Conservation (phyloP, 2,888 invertebrate species). For the Sipunculus nudus region DNA sequence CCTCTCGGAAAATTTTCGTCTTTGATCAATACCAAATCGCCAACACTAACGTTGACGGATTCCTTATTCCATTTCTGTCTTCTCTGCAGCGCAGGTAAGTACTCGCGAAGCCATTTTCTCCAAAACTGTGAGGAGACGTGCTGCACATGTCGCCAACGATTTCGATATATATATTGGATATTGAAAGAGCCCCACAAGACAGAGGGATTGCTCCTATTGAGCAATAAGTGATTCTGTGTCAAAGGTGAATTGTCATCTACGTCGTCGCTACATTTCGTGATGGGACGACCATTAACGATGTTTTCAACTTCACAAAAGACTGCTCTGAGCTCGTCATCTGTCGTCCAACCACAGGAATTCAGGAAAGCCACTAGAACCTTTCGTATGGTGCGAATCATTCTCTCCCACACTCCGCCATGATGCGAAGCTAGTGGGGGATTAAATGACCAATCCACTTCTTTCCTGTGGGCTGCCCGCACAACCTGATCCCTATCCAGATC, state of each 20-base stretch:
- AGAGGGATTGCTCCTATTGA: not conserved
- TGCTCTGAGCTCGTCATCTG: not conserved
- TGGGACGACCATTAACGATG: not conserved
- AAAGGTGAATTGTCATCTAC: not conserved
- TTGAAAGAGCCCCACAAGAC: constrained; percentile 21
- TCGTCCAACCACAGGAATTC: not conserved
- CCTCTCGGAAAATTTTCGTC: constrained; percentile 20
- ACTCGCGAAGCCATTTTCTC: constrained; percentile 23
- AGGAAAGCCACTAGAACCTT: not conserved
- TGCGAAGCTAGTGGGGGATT: constrained; percentile 8
- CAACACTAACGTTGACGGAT: constrained; percentile 6
- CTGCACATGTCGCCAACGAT: constrained; percentile 30
- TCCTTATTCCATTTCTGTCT: constrained; percentile 11
- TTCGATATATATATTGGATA: constrained; percentile 17
- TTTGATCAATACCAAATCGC: constrained; percentile 15
- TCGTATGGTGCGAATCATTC: not conserved
- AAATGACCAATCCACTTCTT: constrained; percentile 1
- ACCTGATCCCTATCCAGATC: not conserved
- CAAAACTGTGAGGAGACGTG: constrained; percentile 26
- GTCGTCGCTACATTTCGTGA: not conserved
- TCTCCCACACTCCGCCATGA: constrained; percentile 4
- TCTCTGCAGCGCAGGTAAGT: constrained; percentile 13
- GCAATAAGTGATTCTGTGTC: not conserved
- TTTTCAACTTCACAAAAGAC: constrained; percentile 5
- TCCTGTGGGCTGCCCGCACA: not conserved